Evolutionary conservation across 2,113 vertebrate species (phyloP), one percentile per base, ranked within the genome.

Genomic region (Dicerorhinus sumatrensis): DNA sequence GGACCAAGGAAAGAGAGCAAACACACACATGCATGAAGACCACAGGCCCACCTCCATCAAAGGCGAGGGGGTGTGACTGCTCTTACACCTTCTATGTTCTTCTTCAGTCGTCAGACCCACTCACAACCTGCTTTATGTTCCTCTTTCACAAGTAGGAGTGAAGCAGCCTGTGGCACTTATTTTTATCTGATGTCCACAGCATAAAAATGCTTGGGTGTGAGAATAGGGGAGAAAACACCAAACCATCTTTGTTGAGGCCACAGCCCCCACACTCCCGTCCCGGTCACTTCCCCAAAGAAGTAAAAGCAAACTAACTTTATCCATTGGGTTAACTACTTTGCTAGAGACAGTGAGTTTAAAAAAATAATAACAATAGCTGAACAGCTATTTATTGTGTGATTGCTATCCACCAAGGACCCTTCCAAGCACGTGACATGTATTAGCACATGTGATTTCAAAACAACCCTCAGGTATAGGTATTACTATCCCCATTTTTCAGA

Each of bases 1-100:
- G 67, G 70, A 42, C 14, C 62, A 5, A 39, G 0, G 29, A 67
- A 54, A 27, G 14, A 69, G 11, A 82, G 42, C 17, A 48, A 29
- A 85, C n/a, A 56, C 39, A 65, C 17, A 60, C 5, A 51, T 14
- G 12, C 3, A 20, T 27, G 21, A 20, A 62, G n/a, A 11, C 8
- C 16, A 10, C 16, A 89, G 56, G 58, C 20, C 36, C 8, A 5
- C 20, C 62, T 20, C 62, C 33, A 25, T 13, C 36, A n/a, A 46
- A n/a, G 17, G 18, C 4, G 8, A 31, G 20, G 79, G 0, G 11
- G 13, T 6, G 3, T 31, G 0, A 5, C 13, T 33, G 11, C 23
- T 33, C 62, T 46, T 67, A 39, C 4, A 16, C 11, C 54, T 27
- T 27, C 69, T 9, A 2, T 27, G 6, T 8, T 63, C 6, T 48